Evolutionary conservation across 2,797 vertebrate species (phyloP).

Genomic region (Pseudomugil tenellus): DNA sequence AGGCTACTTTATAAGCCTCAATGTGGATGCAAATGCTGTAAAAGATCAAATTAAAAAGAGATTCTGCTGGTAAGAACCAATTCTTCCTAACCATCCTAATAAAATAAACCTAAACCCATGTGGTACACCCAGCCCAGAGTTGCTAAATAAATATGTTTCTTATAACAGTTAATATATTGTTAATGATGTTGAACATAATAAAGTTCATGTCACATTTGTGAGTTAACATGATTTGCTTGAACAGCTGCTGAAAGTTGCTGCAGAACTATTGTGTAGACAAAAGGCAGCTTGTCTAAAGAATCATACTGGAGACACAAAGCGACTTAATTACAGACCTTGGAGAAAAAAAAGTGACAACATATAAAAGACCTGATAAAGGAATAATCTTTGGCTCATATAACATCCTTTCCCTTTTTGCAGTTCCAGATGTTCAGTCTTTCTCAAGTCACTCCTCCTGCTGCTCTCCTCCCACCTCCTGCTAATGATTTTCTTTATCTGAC

Average conservation of each 20-base stretch:
- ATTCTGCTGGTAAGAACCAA: too few relatives aligned
- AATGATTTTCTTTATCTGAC: slow-evolving; percentile 58
- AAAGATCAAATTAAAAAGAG: too few relatives aligned
- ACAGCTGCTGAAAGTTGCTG: not conserved
- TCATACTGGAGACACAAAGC: not conserved
- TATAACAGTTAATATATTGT: too few relatives aligned
- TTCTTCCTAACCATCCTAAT: too few relatives aligned
- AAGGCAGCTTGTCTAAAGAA: not conserved
- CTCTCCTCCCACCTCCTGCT: slow-evolving; percentile 25
- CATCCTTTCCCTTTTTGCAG: slow-evolving; percentile 8
- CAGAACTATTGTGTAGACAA: not conserved
- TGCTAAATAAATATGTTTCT: too few relatives aligned
- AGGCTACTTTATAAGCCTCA: too few relatives aligned
- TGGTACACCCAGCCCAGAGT: too few relatives aligned
- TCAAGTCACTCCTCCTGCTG: slow-evolving; percentile 9
- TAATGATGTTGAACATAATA: too few relatives aligned
- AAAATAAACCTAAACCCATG: too few relatives aligned
- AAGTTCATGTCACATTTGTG: too few relatives aligned
- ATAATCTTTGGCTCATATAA: slow-evolving; percentile 28
- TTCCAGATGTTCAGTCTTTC: slow-evolving; percentile 23
- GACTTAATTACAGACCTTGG: slow-evolving; percentile 1
- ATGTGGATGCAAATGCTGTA: too few relatives aligned
- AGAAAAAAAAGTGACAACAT: not conserved
- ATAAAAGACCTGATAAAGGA: slow-evolving; percentile 1
- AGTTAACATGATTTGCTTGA: too few relatives aligned